Evolutionary conservation across 1,140 invertebrate species (phyloP), one percentile per base, ranked within the genome.

Genomic region (Aphaenogaster rudis): DNA sequence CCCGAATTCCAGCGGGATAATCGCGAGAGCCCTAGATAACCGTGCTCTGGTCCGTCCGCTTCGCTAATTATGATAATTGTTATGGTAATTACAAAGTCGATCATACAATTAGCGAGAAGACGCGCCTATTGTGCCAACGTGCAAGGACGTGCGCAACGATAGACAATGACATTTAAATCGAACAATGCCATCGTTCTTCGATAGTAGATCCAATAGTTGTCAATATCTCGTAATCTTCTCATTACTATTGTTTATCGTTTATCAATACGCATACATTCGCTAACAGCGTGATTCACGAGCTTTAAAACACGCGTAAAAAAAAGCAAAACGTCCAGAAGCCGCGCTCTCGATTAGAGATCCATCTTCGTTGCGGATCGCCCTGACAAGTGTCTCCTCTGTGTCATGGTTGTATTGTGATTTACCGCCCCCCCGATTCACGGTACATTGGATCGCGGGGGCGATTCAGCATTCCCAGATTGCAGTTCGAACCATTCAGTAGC

Each of bases 401-500:
- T 80, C 86, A 90, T 63, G 86, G 88, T 77, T 82, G 57, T 88
- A 86, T 87, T 91, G 90, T 91, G 90, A 91, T 91, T 91, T 91
- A 91, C 82, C 85, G 90, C 39, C 50, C 59, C 42, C 39, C 33
- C 52, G 89, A 88, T 91, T 91, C 89, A 91, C 89, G 86, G 89
- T 88, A 91, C 90, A 91, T 91, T 91, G 90, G 78, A 77, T 88
- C 87, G 78, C 89, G 87, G 71, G 76, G 78, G 82, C 90, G 89
- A 91, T 91, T 91, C 90, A 91, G 90, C 90, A 72, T 91, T 91
- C 74, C 90, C 90, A 91, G 86, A 86, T 90, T 90, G 90, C 81
- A 80, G 85, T 86, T 78, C 87, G 59, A 88, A 88, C 90, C 90
- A 91, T 91, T 90, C 89, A 91, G 81, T 88, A 78, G 77, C 86